Evolutionary conservation across 2,113 vertebrate genomes (phyloP), one percentile per base, ranked within the genome.

Genomic region (Dasyornis broadbenti): DNA sequence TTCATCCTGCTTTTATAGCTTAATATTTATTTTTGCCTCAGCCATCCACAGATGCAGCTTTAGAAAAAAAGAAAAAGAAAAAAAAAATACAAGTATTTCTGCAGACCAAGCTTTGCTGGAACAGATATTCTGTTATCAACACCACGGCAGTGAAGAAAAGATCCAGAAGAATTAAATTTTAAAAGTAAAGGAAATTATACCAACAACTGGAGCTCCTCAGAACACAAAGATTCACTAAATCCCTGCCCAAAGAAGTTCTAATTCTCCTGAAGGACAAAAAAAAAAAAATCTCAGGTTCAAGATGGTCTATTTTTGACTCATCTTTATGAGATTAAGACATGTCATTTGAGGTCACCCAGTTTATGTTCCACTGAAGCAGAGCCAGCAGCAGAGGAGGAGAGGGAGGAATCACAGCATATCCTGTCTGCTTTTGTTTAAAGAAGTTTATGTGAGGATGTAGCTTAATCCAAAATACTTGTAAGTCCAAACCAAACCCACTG

Each of bases 351-450:
- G 85, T 85, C 79, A 92, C 28, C 13, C 75, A 95, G 82, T n/a
- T 94, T 37, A 64, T 54, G 69, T 65, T 94, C 33, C 79, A 75
- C 44, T 68, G 59, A 90, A 47, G 39, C 68, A 63, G n/a, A 91
- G 80, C 75, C 93, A 94, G 83, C 19, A 91, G 52, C 47, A 90
- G 73, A 81, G 70, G 52, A 64, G 50, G 10, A 91, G 22, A 30
- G 42, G 30, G 33, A 95, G 61, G 89, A 92, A 52, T 61, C 57
- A 28, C 7, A 72, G 76, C 73, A 70, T 33, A 76, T 73, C 66
- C 94, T 95, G 77, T 30, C 88, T 87, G 68, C 61, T 87, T 90
- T 92, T 64, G 78, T 83, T 89, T 81, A 87, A 94, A 79, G 13
- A 61, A 39, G 40, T 77, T 57, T 23, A 27, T 30, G 57, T 37